Evolutionary conservation across 1,140 invertebrate genomes (phyloP).

Genomic region (Akabosia matsudoensis): DNA sequence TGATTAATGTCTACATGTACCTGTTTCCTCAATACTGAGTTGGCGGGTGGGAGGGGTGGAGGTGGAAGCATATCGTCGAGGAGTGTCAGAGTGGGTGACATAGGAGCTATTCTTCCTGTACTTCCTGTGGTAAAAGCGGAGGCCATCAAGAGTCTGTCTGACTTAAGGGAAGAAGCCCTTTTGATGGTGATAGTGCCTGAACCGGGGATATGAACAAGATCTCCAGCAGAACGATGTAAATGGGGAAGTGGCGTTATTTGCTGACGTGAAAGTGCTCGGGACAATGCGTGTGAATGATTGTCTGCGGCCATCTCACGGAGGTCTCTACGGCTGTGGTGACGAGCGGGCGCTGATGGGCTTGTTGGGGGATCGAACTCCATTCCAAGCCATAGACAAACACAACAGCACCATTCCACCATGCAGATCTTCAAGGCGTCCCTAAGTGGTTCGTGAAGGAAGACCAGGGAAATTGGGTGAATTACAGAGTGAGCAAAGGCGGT

Average conservation of each 20-base stretch:
- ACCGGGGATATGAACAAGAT: constrained; percentile 16
- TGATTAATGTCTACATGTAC: constrained; percentile 33
- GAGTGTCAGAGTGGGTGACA: constrained; percentile 26
- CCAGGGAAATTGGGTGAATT: constrained; percentile 76
- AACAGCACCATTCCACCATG: constrained; percentile 45
- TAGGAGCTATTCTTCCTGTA: background rate
- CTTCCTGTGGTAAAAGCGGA: background rate
- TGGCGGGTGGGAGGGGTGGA: constrained; percentile 43
- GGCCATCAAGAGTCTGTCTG: constrained; percentile 27
- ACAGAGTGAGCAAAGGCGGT: constrained; percentile 83
- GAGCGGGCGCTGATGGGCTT: background rate
- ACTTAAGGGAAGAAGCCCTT: constrained; percentile 39
- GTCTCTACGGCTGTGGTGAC: constrained; percentile 20
- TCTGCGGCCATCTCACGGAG: constrained; percentile 23
- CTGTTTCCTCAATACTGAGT: constrained; percentile 45
- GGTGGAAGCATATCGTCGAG: constrained; percentile 40
- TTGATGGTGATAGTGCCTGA: constrained; percentile 34
- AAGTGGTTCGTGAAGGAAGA: constrained; percentile 64
- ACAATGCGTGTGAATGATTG: constrained; percentile 29
- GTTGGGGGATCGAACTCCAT: constrained; percentile 19
- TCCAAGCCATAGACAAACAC: constrained; percentile 40
- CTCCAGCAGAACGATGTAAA: constrained; percentile 11
- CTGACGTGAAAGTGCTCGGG: constrained; percentile 30
- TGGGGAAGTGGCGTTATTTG: constrained; percentile 17
- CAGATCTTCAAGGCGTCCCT: constrained; percentile 41